phyloP scores from a whole-genome alignment of 2,888 invertebrate genomes.

The Hirtodrosophila duncani region DNA sequence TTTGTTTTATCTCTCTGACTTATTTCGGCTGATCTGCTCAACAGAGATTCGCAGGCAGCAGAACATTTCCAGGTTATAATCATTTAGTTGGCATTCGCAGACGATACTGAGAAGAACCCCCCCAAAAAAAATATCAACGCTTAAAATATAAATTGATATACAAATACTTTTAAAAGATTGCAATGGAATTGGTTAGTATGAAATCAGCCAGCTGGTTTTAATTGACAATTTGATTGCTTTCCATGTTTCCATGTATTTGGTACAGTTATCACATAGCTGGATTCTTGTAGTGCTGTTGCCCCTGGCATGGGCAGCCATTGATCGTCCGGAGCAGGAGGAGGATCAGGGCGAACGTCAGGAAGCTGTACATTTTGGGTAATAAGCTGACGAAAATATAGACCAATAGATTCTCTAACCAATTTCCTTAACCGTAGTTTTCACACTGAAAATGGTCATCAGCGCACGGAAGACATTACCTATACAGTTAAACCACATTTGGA shows the following conservation, averaged over 20 bases:
- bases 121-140: not conserved
- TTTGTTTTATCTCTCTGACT: conserved; percentile 52
- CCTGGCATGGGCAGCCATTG: conserved; percentile 18
- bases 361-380: conserved; percentile 69
- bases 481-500: conserved; percentile 33
- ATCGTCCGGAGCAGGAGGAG: no score
- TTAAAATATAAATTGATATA: not conserved
- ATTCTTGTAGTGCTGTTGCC: conserved; percentile 18
- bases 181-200: conserved; percentile 39
- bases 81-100: conserved; percentile 46
- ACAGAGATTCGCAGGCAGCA: conserved; percentile 38
- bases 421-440: conserved; percentile 62
- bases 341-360: conserved; percentile 36
- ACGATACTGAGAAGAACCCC: conserved; percentile 35
- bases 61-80: conserved; percentile 15
- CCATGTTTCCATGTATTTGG: not conserved
- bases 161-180: conserved; percentile 1
- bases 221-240: not conserved
- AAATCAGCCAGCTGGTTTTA: not conserved
- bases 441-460: conserved; percentile 74
- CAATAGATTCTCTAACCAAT: not conserved
- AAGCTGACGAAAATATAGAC: conserved; percentile 10
- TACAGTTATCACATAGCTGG: conserved; percentile 35
- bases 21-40: conserved; percentile 62
- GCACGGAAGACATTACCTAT: conserved; percentile 70